A percentile compares a stretch with the other conserved stretches of the same genome.
Evolutionary conservation across 2,888 invertebrate species (phyloP).

Genomic region (Hermaeophaga mercurialis): DNA sequence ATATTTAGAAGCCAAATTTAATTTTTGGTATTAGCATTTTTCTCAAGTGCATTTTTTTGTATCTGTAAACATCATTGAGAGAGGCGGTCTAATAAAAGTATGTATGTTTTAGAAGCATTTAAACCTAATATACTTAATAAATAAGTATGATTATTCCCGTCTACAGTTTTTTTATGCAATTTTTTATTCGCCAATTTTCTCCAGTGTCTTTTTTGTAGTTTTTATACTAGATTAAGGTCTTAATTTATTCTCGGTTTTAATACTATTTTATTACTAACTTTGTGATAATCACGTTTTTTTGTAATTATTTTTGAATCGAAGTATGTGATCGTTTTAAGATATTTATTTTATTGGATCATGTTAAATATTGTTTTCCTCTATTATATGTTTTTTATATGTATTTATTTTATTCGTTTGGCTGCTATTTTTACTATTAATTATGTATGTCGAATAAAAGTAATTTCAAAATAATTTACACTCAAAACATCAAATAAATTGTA

Average conservation of each 20-base stretch:
- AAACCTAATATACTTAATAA: constrained; percentile 23
- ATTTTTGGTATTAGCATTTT: no score
- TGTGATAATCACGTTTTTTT: constrained; percentile 36
- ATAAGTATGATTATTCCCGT: constrained; percentile 20
- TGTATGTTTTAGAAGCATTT: constrained; percentile 29
- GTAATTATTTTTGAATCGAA: constrained; percentile 30
- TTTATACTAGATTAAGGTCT: constrained; percentile 28
- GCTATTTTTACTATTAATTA: neutral
- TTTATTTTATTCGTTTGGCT: constrained; percentile 6
- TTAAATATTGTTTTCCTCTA: constrained; percentile 8
- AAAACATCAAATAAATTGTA: neutral
- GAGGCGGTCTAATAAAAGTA: constrained; percentile 15
- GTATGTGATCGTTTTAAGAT: constrained; percentile 22
- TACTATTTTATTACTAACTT: constrained; percentile 34
- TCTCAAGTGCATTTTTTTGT: no score
- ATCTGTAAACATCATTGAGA: neutral
- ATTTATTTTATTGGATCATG: constrained; percentile 10
- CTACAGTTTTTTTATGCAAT: constrained; percentile 10
- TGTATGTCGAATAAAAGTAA: neutral
- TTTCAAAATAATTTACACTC: neutral
- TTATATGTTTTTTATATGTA: constrained; percentile 4
- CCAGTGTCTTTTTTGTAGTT: constrained; percentile 21
- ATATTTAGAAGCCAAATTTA: no score
- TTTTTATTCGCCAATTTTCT: constrained; percentile 11
- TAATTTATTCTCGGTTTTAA: constrained; percentile 29